Percentiles rank a stretch among this genome's conserved stretches.
These are phyloP conservation scores for Ochropleura plecta DNA, from an alignment of 2,888 invertebrate species.

Conservation along the genomic window DNA sequence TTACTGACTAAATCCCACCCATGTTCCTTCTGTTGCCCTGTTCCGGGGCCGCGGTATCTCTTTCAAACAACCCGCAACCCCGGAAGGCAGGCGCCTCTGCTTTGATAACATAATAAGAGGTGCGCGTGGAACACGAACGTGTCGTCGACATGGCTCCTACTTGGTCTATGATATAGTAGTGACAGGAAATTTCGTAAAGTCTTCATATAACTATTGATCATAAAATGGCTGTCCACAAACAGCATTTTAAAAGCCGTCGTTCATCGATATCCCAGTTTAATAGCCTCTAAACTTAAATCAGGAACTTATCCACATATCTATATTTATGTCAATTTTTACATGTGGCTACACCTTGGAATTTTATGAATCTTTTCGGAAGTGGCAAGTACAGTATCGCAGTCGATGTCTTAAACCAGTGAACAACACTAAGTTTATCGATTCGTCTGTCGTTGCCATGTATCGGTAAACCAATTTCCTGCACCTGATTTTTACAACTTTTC, in stretches of 20 bases:
- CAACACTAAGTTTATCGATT: conserved; percentile 59
- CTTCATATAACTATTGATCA: not conserved
- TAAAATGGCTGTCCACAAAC: not conserved
- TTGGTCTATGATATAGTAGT: not conserved
- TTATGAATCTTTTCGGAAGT: conserved; percentile 45
- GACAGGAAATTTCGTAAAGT: not conserved
- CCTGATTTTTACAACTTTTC: conserved; percentile 60
- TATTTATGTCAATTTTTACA: conserved; percentile 35
- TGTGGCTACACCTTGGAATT: conserved; percentile 11
- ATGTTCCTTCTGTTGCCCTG: no score
- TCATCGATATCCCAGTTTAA: not conserved
- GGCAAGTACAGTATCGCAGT: conserved; percentile 30
- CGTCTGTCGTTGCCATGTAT: conserved; percentile 50
- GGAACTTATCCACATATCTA: not conserved
- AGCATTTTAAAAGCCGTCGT: not conserved
- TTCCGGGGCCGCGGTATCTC: no score
- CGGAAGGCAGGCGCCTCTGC: no score
- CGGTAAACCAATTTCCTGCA: conserved; percentile 61
- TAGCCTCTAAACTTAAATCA: not conserved
- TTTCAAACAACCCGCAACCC: no score
- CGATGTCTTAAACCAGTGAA: conserved; percentile 42
- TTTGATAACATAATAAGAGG: no score
- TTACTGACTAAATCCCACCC: no score
- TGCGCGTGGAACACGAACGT: no score
- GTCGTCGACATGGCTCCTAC: no score